Evolutionary conservation across 2,797 vertebrate genomes (phyloP).

Genomic region (Hipposideros larvatus): DNA sequence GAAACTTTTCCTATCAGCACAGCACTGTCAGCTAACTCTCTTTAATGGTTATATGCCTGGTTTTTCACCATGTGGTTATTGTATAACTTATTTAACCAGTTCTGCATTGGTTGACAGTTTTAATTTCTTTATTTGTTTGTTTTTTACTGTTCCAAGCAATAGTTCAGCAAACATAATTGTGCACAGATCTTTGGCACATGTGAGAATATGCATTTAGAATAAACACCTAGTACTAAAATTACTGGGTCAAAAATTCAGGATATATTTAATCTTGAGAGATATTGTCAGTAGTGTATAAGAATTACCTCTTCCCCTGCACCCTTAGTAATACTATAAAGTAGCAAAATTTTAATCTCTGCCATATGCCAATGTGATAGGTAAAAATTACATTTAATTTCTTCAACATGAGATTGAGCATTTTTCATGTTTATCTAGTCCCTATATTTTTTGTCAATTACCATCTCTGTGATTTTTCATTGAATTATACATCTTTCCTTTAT

Average conservation of each 20-base stretch:
- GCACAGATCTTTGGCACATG: not conserved
- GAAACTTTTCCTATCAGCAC: not conserved
- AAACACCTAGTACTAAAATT: not conserved
- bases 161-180: not conserved
- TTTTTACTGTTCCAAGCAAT: not conserved
- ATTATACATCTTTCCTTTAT: not conserved
- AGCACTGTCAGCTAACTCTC: not conserved
- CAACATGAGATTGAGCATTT: not conserved
- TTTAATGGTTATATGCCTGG: not conserved
- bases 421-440: not conserved
- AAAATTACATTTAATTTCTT: constrained; percentile 51
- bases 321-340: not conserved
- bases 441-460: constrained; percentile 1
- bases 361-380: not conserved
- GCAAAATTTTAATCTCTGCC: not conserved
- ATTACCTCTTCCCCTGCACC: not conserved
- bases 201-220: not conserved
- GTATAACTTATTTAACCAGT: not conserved
- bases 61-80: not conserved
- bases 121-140: not conserved
- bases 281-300: not conserved
- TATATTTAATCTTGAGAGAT: constrained; percentile 11
- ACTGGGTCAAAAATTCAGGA: not conserved
- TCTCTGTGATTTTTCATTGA: constrained; percentile 32
- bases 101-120: not conserved